phyloP scores from a whole-genome alignment of 1,140 invertebrate species.

The Drosophila auraria region DNA sequence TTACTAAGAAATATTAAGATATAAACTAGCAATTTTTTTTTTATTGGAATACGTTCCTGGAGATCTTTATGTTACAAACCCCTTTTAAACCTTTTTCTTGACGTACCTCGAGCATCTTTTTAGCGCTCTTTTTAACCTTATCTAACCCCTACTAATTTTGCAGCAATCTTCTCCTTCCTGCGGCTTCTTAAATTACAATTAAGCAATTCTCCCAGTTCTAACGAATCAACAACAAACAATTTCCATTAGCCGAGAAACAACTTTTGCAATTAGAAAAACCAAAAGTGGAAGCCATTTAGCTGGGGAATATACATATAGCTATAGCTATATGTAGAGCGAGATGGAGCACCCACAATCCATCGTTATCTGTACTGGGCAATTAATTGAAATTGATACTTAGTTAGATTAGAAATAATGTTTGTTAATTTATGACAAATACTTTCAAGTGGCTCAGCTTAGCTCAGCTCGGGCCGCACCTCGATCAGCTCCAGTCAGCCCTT shows the following conservation, averaged over 20 bases:
- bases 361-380: constrained; percentile 38
- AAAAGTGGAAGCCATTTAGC: constrained; percentile 40
- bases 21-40: neutral
- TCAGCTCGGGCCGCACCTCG: constrained; percentile 22
- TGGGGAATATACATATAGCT: constrained; percentile 3
- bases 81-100: neutral
- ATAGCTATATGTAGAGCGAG: neutral
- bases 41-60: neutral
- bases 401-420: constrained; percentile 41
- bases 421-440: constrained; percentile 51
- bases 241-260: constrained; percentile 28
- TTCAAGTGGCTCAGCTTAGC: constrained; percentile 27
- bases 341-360: constrained; percentile 12
- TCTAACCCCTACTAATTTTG: neutral
- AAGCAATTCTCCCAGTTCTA: constrained; percentile 26
- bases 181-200: constrained; percentile 30
- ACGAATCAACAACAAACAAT: constrained; percentile 40
- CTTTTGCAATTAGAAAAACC: constrained; percentile 31
- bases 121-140: neutral
- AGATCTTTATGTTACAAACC: neutral
- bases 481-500: constrained; percentile 2
- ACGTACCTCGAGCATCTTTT: neutral
- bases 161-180: constrained; percentile 19
- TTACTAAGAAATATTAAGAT: neutral
- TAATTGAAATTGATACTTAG: constrained; percentile 54